These are phyloP conservation scores for Onychomys torridus DNA, from an alignment of 2,797 vertebrate species.

Conservation along the genomic window DNA sequence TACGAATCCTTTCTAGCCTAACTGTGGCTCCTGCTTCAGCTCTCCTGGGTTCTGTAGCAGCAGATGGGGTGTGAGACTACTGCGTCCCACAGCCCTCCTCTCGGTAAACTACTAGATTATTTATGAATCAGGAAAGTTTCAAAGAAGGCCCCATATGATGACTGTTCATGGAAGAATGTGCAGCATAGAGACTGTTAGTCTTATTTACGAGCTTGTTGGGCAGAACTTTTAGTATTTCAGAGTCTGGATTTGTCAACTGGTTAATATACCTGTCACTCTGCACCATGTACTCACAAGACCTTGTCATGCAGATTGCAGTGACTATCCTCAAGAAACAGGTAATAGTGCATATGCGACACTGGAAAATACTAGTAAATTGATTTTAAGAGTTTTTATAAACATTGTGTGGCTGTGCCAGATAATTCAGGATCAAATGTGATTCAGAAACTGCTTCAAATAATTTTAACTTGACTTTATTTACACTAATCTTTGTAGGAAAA, in stretches of 20 bases:
- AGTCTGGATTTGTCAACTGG: conserved; percentile 69
- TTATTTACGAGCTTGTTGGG: conserved; percentile 57
- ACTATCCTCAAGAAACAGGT: not conserved
- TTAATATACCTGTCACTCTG: not conserved
- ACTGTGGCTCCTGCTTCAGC: conserved; percentile 87
- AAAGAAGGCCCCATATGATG: conserved; percentile 87
- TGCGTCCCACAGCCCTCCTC: conserved; percentile 90
- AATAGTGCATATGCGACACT: not conserved
- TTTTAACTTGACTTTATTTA: conserved; percentile 34
- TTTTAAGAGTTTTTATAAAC: not conserved
- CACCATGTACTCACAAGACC: conserved; percentile 1
- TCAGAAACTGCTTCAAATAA: conserved; percentile 53
- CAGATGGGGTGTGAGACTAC: conserved; percentile 90
- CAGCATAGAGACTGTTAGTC: conserved; percentile 83
- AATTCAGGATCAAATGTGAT: not conserved
- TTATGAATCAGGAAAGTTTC: conserved; percentile 90
- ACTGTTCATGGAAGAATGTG: conserved; percentile 85
- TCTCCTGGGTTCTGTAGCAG: conserved; percentile 87
- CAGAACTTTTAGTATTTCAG: conserved; percentile 68
- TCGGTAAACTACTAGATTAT: conserved; percentile 90
- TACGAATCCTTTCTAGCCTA: conserved; percentile 78
- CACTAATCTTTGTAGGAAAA: not conserved
- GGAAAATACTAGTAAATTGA: not conserved
- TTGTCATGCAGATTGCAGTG: conserved; percentile 21
- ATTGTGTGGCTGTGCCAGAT: not conserved